Evolutionary conservation across 2,113 vertebrate genomes (phyloP).

Genomic region (Bos javanicus): DNA sequence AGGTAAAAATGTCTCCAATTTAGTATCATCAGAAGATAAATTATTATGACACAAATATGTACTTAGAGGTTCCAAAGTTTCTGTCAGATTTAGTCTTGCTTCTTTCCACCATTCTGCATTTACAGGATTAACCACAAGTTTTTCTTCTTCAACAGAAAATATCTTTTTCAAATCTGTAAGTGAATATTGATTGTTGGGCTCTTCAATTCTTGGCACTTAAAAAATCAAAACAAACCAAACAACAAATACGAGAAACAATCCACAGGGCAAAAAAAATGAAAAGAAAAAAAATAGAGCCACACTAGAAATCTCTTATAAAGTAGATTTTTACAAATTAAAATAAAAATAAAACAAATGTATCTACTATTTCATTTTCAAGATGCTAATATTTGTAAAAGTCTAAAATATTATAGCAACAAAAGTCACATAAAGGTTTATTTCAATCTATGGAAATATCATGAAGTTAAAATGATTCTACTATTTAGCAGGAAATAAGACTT

Average conservation of each 20-base stretch:
- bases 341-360: slow-evolving; percentile 4
- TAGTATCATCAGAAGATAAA: slow-evolving; percentile 26
- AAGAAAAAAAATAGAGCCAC: background rate
- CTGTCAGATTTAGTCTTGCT: slow-evolving; percentile 39
- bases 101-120: slow-evolving; percentile 66
- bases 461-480: slow-evolving; percentile 17
- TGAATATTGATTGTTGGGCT: slow-evolving; percentile 22
- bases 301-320: background rate
- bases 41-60: background rate
- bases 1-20: slow-evolving; percentile 68
- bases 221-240: slow-evolving; percentile 12
- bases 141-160: slow-evolving; percentile 57
- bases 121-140: background rate
- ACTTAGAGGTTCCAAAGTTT: slow-evolving; percentile 64
- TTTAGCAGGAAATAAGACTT: background rate
- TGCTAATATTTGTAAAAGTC: slow-evolving; percentile 20
- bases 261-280: slow-evolving; percentile 20
- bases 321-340: slow-evolving; percentile 8
- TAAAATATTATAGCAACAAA: background rate
- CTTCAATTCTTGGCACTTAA: slow-evolving; percentile 65
- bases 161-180: slow-evolving; percentile 66
- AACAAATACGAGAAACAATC: slow-evolving; percentile 48
- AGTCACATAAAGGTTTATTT: slow-evolving; percentile 31
- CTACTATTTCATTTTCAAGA: slow-evolving; percentile 24
- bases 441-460: background rate